Base-by-base conservation (phyloP, 2,113 vertebrate genomes). In the Cyanoliseus patagonus region DNA sequence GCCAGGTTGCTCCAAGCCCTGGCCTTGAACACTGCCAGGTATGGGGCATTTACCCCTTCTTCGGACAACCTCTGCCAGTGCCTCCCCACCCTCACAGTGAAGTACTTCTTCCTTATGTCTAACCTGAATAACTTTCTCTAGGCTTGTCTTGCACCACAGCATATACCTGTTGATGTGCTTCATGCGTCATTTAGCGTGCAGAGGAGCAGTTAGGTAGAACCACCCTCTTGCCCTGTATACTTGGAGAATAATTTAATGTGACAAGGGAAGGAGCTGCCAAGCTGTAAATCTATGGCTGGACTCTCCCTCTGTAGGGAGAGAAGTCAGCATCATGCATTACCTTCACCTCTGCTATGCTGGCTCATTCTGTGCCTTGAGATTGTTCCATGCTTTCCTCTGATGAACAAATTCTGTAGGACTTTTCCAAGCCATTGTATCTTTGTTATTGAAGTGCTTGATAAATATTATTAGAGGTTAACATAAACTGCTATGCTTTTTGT, bases 261-360 rank as follows among this genome's bases (percentile, higher is more conserved):
- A 1, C 7, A 8, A 41, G 35, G 37, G 37, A 75, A 77, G 80
- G 46, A 67, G 59, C 63, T 69, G 35, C n/a, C 35, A 31, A 23
- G 37, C 66, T 23, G 0, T 30, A 53, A 74, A 49, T 31, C 67
- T 20, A 1, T 27, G 20, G 13, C 8, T 28, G n/a, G 61, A 30
- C 70, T 25, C 44, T 49, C 12, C 28, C 53, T 64, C 20, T 19
- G 5, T 3, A 68, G 46, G 67, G 37, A 76, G 46, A 44, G 42
- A 22, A 30, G 28, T 18, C 13, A 20, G 37, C 10, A 8, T 51
- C 2, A 3, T 1, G 7, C 6, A 0, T 83, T 53, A 1, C 44
- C 53, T 83, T 64, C 35, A 3, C 24, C 52, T 70, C 66, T n/a
- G 46, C 82, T 25, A 0, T 7, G 24, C 46, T 57, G 66, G 28